A percentile compares a stretch with the other conserved stretches of the same genome.
Evolutionary conservation across 2,113 vertebrate genomes (phyloP).

Genomic region (Bubo scandiacus): DNA sequence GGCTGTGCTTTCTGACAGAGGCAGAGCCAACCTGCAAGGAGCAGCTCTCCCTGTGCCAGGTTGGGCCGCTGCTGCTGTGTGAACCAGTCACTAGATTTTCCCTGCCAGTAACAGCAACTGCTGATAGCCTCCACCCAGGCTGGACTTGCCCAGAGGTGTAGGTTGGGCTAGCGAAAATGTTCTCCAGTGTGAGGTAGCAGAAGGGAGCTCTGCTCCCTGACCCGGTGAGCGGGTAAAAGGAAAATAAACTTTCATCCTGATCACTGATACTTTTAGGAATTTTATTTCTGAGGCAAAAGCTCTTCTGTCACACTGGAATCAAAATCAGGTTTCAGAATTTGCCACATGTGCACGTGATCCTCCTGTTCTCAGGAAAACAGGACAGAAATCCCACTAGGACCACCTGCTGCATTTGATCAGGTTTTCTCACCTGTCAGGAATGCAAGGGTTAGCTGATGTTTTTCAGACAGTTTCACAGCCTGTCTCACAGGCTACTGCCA

Average conservation of each 20-base stretch:
- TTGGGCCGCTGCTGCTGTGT: neutral
- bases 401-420: neutral
- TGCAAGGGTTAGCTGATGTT: neutral
- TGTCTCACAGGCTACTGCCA: neutral
- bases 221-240: neutral
- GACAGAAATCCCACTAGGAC: neutral
- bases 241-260: neutral
- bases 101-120: neutral
- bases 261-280: neutral
- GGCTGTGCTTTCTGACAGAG: neutral
- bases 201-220: neutral
- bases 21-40: neutral
- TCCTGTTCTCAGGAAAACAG: neutral
- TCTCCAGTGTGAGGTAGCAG: neutral
- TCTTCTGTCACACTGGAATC: neutral
- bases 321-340: neutral
- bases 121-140: neutral
- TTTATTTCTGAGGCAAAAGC: neutral
- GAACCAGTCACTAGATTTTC: neutral
- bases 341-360: fast-evolving
- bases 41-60: neutral
- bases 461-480: neutral
- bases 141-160: neutral
- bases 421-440: neutral
- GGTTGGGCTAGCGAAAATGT: neutral